Conservation (phyloP, 2,888 invertebrate genomes). For the Autographa gamma region DNA sequence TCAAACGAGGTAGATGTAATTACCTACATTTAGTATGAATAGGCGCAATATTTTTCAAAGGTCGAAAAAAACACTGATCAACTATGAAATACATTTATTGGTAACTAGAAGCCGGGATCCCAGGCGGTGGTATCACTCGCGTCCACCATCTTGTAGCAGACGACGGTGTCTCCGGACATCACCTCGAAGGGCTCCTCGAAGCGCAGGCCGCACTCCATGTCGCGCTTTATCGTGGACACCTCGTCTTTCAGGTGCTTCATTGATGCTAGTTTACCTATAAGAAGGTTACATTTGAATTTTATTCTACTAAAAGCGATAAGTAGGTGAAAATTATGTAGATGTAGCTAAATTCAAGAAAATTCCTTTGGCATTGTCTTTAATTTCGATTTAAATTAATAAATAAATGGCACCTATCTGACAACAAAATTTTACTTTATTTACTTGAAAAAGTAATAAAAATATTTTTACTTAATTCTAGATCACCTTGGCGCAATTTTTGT, state of each 20-base stretch:
- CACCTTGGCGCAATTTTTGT: no score
- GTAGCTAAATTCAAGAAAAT: no score
- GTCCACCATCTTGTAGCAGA: slow-evolving; percentile 92
- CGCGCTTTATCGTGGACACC: slow-evolving; percentile 94
- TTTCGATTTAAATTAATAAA: no score
- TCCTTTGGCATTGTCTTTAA: no score
- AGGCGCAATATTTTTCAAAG: slow-evolving; percentile 24
- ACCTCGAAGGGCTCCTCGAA: slow-evolving; percentile 91
- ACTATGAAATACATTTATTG: slow-evolving; percentile 41
- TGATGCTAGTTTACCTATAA: slow-evolving; percentile 91
- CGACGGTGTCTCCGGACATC: slow-evolving; percentile 92
- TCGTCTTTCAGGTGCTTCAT: slow-evolving; percentile 97
- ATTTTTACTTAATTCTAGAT: no score
- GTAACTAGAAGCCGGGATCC: slow-evolving; percentile 94
- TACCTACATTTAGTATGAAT: no score
- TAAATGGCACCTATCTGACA: no score
- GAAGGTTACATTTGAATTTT: background rate
- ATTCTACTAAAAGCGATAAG: background rate
- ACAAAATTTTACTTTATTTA: no score
- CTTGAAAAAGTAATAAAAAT: no score
- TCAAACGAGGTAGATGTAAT: no score
- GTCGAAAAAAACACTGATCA: slow-evolving; percentile 35
- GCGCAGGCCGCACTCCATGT: slow-evolving; percentile 96
- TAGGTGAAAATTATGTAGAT: no score
- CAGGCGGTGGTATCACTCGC: slow-evolving; percentile 92